These are phyloP conservation scores for Cryptophagus acutangulus DNA, from an alignment of 2,888 invertebrate species.

Conservation along the genomic window DNA sequence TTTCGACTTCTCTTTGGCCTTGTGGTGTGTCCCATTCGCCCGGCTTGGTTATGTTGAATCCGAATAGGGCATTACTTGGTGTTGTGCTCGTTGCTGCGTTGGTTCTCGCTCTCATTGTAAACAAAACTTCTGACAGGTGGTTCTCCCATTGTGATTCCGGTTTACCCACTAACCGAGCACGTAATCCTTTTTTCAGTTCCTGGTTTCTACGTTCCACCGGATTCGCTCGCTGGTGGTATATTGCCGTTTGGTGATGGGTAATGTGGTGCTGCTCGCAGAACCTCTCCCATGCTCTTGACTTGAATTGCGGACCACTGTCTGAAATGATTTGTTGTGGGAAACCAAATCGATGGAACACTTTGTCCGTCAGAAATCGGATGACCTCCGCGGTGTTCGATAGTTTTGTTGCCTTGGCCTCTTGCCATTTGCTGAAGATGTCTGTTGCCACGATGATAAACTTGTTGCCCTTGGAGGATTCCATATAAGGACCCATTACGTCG, in stretches of 20 bases:
- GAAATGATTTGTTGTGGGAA: conserved; percentile 12
- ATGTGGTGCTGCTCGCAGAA: not conserved
- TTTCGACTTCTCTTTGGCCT: not conserved
- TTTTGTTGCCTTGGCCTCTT: conserved; percentile 7
- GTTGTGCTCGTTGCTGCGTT: not conserved
- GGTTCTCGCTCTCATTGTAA: not conserved
- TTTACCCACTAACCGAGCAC: conserved; percentile 10
- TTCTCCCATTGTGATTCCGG: not conserved
- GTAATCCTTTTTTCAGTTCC: conserved; percentile 26
- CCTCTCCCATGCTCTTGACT: not conserved
- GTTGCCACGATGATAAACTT: no score
- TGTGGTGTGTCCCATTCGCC: conserved; percentile 3
- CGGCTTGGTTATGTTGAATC: not conserved
- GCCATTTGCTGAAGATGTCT: conserved; percentile 11
- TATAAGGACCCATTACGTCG: no score
- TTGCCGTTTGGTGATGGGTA: conserved; percentile 12
- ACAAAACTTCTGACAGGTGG: not conserved
- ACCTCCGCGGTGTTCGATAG: not conserved
- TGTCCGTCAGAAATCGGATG: not conserved
- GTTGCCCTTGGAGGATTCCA: no score
- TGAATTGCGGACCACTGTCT: conserved; percentile 12
- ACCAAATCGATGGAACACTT: conserved; percentile 11
- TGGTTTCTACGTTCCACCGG: conserved; percentile 27
- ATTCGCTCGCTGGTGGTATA: conserved; percentile 28
- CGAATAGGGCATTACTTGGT: not conserved